phyloP scores from a whole-genome alignment of 2,797 vertebrate species.

The Distichodus sexfasciatus region DNA sequence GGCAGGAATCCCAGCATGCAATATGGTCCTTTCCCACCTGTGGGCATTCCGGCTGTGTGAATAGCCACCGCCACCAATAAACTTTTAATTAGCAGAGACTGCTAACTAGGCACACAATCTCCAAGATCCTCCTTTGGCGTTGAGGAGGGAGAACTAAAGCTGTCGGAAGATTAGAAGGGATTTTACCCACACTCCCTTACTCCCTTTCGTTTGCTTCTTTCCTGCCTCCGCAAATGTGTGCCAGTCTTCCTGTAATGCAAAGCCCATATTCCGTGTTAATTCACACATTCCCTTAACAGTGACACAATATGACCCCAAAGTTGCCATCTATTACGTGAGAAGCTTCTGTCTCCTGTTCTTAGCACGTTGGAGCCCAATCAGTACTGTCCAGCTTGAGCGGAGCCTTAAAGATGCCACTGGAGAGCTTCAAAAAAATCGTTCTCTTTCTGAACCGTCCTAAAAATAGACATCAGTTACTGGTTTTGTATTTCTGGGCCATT shows the following conservation, averaged over 20 bases:
- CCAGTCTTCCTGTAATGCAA: not conserved
- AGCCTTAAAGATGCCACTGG: not conserved
- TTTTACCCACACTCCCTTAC: constrained; percentile 2
- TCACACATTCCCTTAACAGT: constrained; percentile 10
- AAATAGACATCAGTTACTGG: not conserved
- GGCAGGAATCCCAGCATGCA: constrained; percentile 38
- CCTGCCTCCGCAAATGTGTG: not conserved
- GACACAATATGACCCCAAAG: no score
- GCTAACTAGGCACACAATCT: constrained; percentile 20
- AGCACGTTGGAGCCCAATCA: not conserved
- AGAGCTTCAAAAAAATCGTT: not conserved
- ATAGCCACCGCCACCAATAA: constrained; percentile 38
- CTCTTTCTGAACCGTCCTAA: not conserved
- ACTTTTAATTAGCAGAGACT: constrained; percentile 47
- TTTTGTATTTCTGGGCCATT: not conserved
- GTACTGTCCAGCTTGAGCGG: not conserved
- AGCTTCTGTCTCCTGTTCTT: not conserved
- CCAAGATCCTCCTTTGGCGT: not conserved
- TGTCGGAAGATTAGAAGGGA: not conserved
- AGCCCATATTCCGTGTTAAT: not conserved
- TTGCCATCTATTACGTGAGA: not conserved
- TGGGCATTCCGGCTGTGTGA: constrained; percentile 22
- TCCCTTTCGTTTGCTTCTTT: constrained; percentile 9
- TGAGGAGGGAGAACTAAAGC: not conserved
- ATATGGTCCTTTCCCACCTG: constrained; percentile 33